Percentiles rank a stretch among this genome's conserved stretches.
Conservation (phyloP, 2,113 vertebrate species). For the Martes martes region DNA sequence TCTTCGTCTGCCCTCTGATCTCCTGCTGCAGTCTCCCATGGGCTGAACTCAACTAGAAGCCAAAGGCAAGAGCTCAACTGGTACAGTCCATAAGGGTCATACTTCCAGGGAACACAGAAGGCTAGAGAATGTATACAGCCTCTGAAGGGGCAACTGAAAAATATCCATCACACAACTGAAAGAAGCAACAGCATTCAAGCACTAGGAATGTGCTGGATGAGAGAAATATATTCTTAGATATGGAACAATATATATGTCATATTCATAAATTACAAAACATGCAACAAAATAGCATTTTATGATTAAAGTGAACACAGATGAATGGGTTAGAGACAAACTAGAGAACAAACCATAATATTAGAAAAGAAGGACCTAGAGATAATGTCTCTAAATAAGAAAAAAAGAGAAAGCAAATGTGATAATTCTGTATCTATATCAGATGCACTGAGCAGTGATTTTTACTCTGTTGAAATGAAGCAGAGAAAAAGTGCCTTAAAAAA, state of each 20-base stretch:
- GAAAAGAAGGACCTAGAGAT: not conserved
- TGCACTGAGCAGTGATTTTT: not conserved
- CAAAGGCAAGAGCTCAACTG: not conserved
- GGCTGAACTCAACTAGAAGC: not conserved
- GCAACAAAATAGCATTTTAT: not conserved
- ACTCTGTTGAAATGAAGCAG: not conserved
- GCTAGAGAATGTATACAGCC: not conserved
- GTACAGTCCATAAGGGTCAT: not conserved
- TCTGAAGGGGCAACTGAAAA: not conserved
- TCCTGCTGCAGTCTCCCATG: not conserved
- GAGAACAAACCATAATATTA: not conserved
- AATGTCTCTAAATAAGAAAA: not conserved
- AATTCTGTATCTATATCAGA: not conserved
- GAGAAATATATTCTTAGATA: not conserved
- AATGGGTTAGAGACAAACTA: not conserved
- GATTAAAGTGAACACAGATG: not conserved
- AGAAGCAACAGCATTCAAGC: not conserved
- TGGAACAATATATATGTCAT: not conserved
- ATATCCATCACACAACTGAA: not conserved
- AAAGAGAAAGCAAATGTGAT: not conserved
- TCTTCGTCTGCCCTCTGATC: not conserved
- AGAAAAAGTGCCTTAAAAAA: not conserved
- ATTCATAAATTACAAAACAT: not conserved
- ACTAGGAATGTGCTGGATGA: not conserved
- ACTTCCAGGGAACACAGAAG: not conserved